Evolutionary conservation across 1,140 invertebrate genomes (phyloP), one percentile per base, ranked within the genome.

Genomic region (Drosophila arizonae): DNA sequence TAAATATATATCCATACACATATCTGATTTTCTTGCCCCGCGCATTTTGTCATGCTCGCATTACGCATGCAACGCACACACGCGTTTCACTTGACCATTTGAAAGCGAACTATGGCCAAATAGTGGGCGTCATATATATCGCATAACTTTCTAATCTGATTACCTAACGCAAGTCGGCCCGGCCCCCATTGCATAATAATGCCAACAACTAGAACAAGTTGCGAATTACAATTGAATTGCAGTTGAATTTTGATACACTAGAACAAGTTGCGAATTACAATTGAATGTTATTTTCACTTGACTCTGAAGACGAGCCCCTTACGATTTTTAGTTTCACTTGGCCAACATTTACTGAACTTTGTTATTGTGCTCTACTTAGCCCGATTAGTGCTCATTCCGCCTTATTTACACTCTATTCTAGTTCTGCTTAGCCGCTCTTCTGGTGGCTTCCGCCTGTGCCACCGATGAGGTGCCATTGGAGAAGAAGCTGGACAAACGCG

Each of bases 361-460:
- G 10, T 43, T 13, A 3, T n/a, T 43, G 41, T 43, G 11, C 4
- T 6, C 43, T 3, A 45, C 33, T 9, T 33, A 8, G 2, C 5
- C 6, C 8, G 6, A 10, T 33, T 33, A 33, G 6, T 33, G 6
- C 6, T 33, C 33, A 15, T 45, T 55, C 30, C 1, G n/a, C 4
- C 15, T 45, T 55, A 24, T 5, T 21, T 4, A 17, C 39, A 43
- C 13, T 30, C 58, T 21, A 90, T 90, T 52, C 87, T 94, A 96
- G 95, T 92, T 96, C 86, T 94, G 93, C 85, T 90, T 95, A 92
- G 94, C 94, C 92, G 92, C 95, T 92, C 93, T 96, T 92, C 94
- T 95, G 92, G 94, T 96, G 92, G 93, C 95, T 90, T 94, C 93
- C 72, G 84, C 84, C 51, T 87, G 55, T 91, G 93, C 94, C 82